Percentiles rank a stretch among this genome's conserved stretches.
Conservation (phyloP, 2,888 invertebrate species). For the Brassicogethes aeneus region DNA sequence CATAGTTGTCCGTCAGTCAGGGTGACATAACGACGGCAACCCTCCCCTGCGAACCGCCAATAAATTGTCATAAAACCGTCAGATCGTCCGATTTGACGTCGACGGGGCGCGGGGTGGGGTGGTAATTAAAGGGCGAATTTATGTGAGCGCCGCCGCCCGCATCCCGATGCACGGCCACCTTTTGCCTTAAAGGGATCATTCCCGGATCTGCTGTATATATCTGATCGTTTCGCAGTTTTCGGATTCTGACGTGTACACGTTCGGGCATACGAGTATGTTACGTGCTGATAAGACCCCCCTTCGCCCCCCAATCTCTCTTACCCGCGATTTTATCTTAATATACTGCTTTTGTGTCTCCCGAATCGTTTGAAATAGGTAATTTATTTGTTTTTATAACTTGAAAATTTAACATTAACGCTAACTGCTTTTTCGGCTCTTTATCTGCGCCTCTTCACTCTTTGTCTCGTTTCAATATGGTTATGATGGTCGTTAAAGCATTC, state of each 20-base stretch:
- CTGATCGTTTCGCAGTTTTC: constrained; percentile 8
- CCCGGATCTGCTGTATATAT: constrained; percentile 2
- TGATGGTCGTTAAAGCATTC: no score
- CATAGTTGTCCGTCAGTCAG: constrained; percentile 66
- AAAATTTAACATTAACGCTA: neutral
- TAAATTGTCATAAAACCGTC: constrained; percentile 65
- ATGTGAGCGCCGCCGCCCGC: constrained; percentile 39
- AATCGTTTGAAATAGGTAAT: no score
- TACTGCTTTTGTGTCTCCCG: constrained; percentile 25
- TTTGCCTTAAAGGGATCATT: constrained; percentile 23
- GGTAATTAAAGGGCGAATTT: constrained; percentile 45
- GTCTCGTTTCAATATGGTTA: no score
- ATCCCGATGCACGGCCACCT: constrained; percentile 35
- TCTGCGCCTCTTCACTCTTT: no score
- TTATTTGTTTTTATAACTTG: neutral
- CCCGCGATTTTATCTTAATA: constrained; percentile 24
- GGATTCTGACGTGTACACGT: constrained; percentile 14
- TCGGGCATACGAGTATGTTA: constrained; percentile 14
- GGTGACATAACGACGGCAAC: constrained; percentile 46
- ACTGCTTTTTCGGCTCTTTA: neutral
- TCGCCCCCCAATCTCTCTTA: constrained; percentile 12
- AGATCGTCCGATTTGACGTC: constrained; percentile 62
- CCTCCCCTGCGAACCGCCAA: constrained; percentile 52
- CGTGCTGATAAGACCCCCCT: constrained; percentile 16
- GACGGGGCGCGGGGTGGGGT: constrained; percentile 37